A percentile compares a stretch with the other conserved stretches of the same genome.
Conservation (phyloP, 2,888 invertebrate genomes). For the Caenorhabditis drosophilae region DNA sequence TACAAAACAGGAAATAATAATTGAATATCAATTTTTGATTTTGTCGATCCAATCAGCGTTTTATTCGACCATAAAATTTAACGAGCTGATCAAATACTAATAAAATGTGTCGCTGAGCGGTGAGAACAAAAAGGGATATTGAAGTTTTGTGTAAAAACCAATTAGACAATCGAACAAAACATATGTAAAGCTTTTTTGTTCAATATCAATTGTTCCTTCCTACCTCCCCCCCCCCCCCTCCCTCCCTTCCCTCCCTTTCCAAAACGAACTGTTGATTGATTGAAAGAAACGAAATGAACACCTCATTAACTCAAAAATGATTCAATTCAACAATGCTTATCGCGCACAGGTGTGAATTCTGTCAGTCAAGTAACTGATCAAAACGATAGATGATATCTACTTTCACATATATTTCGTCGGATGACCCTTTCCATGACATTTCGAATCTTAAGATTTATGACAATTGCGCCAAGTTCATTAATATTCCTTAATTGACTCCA, state of each 20-base stretch:
- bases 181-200: too few relatives aligned
- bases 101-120: conserved; percentile 13
- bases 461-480: conserved; percentile 37
- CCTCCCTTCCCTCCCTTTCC: too few relatives aligned
- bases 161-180: too few relatives aligned
- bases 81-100: conserved; percentile 34
- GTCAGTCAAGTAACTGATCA: conserved; percentile 12
- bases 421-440: conserved; percentile 27
- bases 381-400: conserved; percentile 16
- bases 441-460: conserved; percentile 37
- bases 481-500: conserved; percentile 32
- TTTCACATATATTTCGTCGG: conserved; percentile 12
- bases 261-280: too few relatives aligned
- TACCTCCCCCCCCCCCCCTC: too few relatives aligned
- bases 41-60: not conserved
- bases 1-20: too few relatives aligned
- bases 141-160: too few relatives aligned
- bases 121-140: too few relatives aligned
- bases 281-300: too few relatives aligned
- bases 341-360: not conserved
- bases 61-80: conserved; percentile 8
- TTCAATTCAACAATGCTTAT: too few relatives aligned
- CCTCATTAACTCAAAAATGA: too few relatives aligned
- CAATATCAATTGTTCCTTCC: too few relatives aligned
- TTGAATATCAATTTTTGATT: not conserved